Evolutionary conservation across 2,888 invertebrate genomes (phyloP).

Genomic region (Pristionchus japonicus): DNA sequence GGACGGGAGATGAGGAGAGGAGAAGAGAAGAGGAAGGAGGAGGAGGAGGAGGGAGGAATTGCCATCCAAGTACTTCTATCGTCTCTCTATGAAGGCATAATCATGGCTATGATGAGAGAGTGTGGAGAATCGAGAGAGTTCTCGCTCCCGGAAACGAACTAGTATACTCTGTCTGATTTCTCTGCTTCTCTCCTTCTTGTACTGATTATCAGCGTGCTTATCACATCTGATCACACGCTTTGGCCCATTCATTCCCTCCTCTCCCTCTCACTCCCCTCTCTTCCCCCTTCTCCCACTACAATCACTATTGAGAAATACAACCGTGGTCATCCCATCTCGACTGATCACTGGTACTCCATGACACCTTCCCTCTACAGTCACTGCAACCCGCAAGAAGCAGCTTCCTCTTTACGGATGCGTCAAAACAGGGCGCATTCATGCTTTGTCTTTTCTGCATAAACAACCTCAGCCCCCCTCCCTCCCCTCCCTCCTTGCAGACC

Average conservation of each 20-base stretch:
- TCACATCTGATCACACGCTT: conserved; percentile 1
- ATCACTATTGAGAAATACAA: background rate
- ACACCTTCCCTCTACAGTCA: background rate
- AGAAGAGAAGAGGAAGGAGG: background rate
- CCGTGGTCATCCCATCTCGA: background rate
- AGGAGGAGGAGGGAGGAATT: background rate
- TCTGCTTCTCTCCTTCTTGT: background rate
- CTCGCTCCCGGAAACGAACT: background rate
- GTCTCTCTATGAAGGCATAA: conserved; percentile 8
- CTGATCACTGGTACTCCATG: background rate
- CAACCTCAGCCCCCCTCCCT: too few relatives aligned
- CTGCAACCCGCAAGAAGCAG: background rate
- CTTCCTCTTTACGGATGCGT: background rate
- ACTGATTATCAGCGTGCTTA: background rate
- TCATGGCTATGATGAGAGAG: background rate
- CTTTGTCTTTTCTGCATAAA: background rate
- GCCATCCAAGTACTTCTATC: conserved; percentile 17
- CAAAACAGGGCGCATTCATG: background rate
- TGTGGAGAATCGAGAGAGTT: background rate
- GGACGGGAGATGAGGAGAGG: background rate
- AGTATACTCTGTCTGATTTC: background rate
- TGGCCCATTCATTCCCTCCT: background rate
- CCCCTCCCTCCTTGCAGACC: too few relatives aligned
- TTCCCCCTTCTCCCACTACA: background rate
- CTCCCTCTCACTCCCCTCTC: background rate